A percentile compares a stretch with the other conserved stretches of the same genome.
These are phyloP conservation scores for Formica exsecta DNA, from an alignment of 1,140 invertebrate species.

Conservation along the genomic window DNA sequence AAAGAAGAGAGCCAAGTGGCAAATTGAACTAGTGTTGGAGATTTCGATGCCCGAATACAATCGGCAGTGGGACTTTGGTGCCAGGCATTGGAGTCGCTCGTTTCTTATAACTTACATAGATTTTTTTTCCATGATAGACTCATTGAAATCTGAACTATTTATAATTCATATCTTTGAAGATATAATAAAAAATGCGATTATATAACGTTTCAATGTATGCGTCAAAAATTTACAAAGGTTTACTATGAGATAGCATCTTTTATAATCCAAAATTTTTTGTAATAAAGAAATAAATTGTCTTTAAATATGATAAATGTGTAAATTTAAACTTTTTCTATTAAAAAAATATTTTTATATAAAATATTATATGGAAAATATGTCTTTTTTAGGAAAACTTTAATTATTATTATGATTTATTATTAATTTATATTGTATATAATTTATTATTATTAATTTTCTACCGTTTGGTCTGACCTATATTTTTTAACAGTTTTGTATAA, in stretches of 20 bases:
- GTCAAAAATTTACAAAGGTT: neutral
- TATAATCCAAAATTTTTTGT: neutral
- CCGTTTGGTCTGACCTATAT: neutral
- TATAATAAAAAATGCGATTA: neutral
- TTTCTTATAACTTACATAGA: slow-evolving; percentile 45
- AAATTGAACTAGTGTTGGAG: slow-evolving; percentile 53
- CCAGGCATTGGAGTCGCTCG: slow-evolving; percentile 68
- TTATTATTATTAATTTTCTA: too few species aligned
- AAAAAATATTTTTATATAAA: neutral
- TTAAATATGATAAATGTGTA: neutral
- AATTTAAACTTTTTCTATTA: neutral
- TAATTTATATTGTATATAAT: too few species aligned
- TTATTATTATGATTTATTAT: too few species aligned
- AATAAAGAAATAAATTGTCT: neutral
- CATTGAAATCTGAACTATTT: neutral
- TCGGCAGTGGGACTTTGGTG: slow-evolving; percentile 48
- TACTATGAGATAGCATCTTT: too few species aligned
- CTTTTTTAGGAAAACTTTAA: neutral
- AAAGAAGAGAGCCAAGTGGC: slow-evolving; percentile 8
- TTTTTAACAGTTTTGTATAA: slow-evolving; percentile 16
- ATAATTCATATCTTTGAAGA: neutral
- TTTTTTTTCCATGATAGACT: neutral
- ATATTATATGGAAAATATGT: neutral
- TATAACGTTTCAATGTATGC: neutral
- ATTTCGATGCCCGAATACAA: slow-evolving; percentile 71